Evolutionary conservation across 2,888 invertebrate species (phyloP).

Genomic region (Lasioglossum leucozonium): DNA sequence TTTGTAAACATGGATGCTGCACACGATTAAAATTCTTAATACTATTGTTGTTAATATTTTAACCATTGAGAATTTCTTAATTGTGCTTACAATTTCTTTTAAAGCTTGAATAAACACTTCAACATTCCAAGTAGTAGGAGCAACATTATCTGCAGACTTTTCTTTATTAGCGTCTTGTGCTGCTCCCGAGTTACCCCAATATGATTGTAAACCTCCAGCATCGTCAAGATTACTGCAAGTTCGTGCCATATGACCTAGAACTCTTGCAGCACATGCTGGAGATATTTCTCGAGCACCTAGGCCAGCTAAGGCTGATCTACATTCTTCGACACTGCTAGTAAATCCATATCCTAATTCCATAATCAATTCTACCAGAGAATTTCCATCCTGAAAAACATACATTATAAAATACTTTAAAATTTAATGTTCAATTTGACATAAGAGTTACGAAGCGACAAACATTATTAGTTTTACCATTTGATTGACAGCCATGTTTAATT

Average conservation of each 20-base stretch:
- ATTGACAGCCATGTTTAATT: conserved; percentile 82
- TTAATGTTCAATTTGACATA: not conserved
- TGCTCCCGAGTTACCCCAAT: conserved; percentile 86
- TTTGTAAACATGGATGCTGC: not conserved
- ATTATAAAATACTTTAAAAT: conserved; percentile 9
- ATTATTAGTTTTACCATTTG: conserved; percentile 78
- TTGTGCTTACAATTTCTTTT: conserved; percentile 90
- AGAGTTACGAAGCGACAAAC: not conserved
- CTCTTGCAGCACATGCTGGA: conserved; percentile 93
- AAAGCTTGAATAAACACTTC: conserved; percentile 97
- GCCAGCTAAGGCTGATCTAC: conserved; percentile 93
- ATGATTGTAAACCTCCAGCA: conserved; percentile 84
- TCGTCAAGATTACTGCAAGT: conserved; percentile 92
- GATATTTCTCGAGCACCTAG: conserved; percentile 93
- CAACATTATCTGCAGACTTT: conserved; percentile 76
- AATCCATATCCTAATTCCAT: conserved; percentile 96
- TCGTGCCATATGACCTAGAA: conserved; percentile 94
- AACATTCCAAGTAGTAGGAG: conserved; percentile 93
- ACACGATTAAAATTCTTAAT: not conserved
- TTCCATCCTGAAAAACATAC: conserved; percentile 86
- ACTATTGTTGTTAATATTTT: not conserved
- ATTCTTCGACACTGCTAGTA: conserved; percentile 94
- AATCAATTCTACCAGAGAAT: conserved; percentile 94
- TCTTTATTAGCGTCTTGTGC: conserved; percentile 86
- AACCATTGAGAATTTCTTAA: not conserved